These are phyloP conservation scores for Magallana gigas DNA, from an alignment of 1,140 invertebrate species.

Conservation along the genomic window DNA sequence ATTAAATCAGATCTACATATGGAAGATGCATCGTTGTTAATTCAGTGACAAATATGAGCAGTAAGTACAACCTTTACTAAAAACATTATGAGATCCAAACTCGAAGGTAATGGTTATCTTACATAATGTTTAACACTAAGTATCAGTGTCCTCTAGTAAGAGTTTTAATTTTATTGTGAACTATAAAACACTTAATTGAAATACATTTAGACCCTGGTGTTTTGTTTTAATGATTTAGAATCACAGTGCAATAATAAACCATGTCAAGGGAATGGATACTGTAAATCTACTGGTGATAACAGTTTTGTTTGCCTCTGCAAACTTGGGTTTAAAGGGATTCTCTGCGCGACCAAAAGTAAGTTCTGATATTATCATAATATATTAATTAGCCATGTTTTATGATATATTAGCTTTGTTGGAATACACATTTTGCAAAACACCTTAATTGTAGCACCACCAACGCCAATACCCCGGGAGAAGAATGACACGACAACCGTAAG, in stretches of 20 bases:
- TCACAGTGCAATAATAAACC: constrained; percentile 5
- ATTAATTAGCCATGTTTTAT: too few relatives aligned
- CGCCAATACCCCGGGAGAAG: not conserved
- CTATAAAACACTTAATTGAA: too few relatives aligned
- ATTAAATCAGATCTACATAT: not conserved
- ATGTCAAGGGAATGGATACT: not conserved
- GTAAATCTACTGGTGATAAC: not conserved
- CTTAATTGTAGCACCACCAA: not conserved
- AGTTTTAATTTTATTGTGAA: too few relatives aligned
- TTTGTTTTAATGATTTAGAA: not conserved
- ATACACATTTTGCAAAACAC: not conserved
- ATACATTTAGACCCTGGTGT: too few relatives aligned
- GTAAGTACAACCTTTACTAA: not conserved
- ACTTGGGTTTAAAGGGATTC: not conserved
- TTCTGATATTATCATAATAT: too few relatives aligned
- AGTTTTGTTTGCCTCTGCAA: not conserved
- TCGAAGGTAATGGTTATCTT: too few relatives aligned
- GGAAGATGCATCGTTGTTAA: constrained; percentile 9
- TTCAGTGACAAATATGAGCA: constrained; percentile 11
- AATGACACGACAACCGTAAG: not conserved
- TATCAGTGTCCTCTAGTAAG: too few relatives aligned
- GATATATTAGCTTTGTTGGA: too few relatives aligned
- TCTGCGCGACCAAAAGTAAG: not conserved
- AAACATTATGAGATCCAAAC: too few relatives aligned
- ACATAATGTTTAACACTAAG: too few relatives aligned